These are phyloP conservation scores for Elymnias hypermnestra DNA, from an alignment of 1,140 invertebrate genomes.

Conservation along the genomic window DNA sequence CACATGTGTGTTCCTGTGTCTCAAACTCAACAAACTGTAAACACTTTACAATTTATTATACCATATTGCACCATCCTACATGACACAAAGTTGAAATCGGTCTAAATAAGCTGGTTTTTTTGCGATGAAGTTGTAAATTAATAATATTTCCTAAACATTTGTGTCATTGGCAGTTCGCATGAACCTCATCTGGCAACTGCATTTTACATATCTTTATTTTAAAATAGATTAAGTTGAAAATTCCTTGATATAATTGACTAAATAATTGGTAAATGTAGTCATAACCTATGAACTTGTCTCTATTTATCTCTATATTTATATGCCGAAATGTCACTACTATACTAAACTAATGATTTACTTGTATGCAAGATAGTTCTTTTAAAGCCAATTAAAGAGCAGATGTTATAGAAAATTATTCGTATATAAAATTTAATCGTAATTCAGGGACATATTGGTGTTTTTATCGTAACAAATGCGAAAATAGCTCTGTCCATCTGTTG, in stretches of 20 bases:
- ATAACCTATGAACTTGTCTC: not conserved
- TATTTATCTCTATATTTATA: not conserved
- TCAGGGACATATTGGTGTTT: too few species aligned
- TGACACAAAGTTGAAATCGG: conserved; percentile 22
- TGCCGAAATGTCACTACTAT: too few species aligned
- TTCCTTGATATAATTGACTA: not conserved
- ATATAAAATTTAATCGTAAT: too few species aligned
- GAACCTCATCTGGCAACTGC: conserved; percentile 10
- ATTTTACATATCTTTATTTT: not conserved
- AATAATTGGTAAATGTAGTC: not conserved
- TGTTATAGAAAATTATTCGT: too few species aligned
- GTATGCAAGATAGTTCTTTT: too few species aligned
- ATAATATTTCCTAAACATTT: conserved; percentile 45
- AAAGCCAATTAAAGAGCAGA: too few species aligned
- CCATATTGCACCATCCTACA: not conserved
- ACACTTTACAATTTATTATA: conserved; percentile 2
- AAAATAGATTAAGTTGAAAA: not conserved
- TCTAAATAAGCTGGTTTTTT: conserved; percentile 19
- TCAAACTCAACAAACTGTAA: conserved; percentile 28
- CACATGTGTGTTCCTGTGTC: conserved; percentile 48
- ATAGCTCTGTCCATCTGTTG: too few species aligned
- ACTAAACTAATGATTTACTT: too few species aligned
- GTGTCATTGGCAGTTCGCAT: conserved; percentile 37
- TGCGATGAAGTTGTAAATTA: conserved; percentile 35
- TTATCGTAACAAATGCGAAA: too few species aligned